A percentile compares a stretch with the other conserved stretches of the same genome.
phyloP scores from a whole-genome alignment of 2,113 vertebrate species.

The Esox niger region DNA sequence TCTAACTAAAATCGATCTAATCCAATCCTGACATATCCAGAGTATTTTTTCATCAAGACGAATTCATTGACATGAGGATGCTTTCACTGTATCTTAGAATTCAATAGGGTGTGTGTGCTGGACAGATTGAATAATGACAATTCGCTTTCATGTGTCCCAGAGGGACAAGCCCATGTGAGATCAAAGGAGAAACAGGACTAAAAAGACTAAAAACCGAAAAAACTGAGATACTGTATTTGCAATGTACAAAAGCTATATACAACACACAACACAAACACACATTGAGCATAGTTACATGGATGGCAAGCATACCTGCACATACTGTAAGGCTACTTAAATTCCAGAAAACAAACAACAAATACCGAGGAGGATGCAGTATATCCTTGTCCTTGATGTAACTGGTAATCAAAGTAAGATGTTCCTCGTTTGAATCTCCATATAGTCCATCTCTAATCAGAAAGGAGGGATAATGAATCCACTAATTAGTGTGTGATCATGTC shows the following conservation, averaged over 20 bases:
- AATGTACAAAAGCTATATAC: constrained; percentile 98
- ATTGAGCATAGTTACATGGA: constrained; percentile 65
- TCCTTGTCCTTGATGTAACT: constrained; percentile 41
- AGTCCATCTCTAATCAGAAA: constrained; percentile 48
- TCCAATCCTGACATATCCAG: neutral
- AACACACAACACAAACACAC: constrained; percentile 72
- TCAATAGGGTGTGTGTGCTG: constrained; percentile 5
- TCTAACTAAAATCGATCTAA: no score
- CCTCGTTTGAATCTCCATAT: constrained; percentile 47
- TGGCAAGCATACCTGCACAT: constrained; percentile 49
- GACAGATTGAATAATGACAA: constrained; percentile 13
- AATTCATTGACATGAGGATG: constrained; percentile 12
- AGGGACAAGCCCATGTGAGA: constrained; percentile 28
- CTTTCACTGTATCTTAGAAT: constrained; percentile 16
- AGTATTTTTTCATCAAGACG: constrained; percentile 20
- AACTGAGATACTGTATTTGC: constrained; percentile 82
- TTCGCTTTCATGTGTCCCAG: constrained; percentile 33
- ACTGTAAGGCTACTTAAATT: constrained; percentile 56
- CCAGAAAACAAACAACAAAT: constrained; percentile 56
- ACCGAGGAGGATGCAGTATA: constrained; percentile 34
- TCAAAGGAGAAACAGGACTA: constrained; percentile 51
- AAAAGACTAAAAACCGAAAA: constrained; percentile 55
- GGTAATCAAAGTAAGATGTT: constrained; percentile 59
- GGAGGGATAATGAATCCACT: constrained; percentile 49
- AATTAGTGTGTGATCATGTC: constrained; percentile 59